A percentile compares a stretch with the other conserved stretches of the same genome.
Conservation (phyloP, 2,888 invertebrate genomes). For the Harpalus rubripes region DNA sequence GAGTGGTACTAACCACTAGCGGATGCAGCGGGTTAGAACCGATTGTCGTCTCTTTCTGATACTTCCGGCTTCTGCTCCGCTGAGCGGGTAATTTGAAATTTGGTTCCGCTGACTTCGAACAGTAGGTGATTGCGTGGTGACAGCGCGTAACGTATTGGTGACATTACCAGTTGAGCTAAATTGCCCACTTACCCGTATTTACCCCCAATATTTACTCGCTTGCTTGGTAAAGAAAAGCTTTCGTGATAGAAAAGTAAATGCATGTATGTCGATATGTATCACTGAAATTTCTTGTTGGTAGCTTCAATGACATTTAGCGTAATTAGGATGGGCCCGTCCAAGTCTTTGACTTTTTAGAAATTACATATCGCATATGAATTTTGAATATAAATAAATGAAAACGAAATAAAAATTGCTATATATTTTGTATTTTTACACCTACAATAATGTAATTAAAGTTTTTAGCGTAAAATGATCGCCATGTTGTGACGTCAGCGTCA, state of each 20-base stretch:
- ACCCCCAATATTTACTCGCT: slow-evolving; percentile 22
- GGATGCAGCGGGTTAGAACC: slow-evolving; percentile 54
- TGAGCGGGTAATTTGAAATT: slow-evolving; percentile 54
- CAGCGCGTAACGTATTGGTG: slow-evolving; percentile 13
- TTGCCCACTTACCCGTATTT: slow-evolving; percentile 28
- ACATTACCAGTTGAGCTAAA: neutral
- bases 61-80: slow-evolving; percentile 50
- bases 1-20: slow-evolving; percentile 30
- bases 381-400: no score
- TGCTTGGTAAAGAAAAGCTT: neutral
- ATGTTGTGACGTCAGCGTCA: no score
- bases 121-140: slow-evolving; percentile 22
- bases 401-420: no score
- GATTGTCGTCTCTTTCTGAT: slow-evolving; percentile 53
- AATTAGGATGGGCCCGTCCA: no score
- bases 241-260: no score
- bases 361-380: no score
- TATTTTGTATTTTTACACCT: no score
- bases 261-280: neutral
- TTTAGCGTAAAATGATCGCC: no score
- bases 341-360: no score
- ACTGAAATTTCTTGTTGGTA: no score
- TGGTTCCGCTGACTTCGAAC: slow-evolving; percentile 26
- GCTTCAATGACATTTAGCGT: no score
- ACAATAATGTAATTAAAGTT: no score